These are phyloP conservation scores for Lepus townsendii DNA, from an alignment of 2,797 vertebrate genomes.

Conservation along the genomic window DNA sequence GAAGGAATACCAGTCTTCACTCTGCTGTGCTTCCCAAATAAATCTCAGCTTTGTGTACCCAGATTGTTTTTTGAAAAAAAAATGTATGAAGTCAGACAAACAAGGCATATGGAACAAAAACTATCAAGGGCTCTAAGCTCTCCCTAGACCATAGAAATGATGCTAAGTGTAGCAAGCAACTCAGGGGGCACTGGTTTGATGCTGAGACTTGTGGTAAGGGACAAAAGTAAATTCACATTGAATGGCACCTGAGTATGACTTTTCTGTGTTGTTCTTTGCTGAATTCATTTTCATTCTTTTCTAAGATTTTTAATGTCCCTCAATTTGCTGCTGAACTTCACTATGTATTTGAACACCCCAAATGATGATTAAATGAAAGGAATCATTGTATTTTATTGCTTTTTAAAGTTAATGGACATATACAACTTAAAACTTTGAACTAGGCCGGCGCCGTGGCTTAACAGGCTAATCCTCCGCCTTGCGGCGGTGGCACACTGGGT, in stretches of 20 bases:
- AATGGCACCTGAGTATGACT: neutral
- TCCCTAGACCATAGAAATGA: neutral
- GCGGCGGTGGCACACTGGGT: no score
- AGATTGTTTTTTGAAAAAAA: slow-evolving; percentile 8
- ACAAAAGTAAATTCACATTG: neutral
- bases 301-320: neutral
- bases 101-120: neutral
- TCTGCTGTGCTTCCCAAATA: neutral
- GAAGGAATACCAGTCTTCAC: neutral
- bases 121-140: neutral
- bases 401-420: neutral
- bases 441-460: no score
- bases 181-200: neutral
- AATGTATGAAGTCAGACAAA: neutral
- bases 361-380: neutral
- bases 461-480: no score
- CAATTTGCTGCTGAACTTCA: neutral
- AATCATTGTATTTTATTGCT: neutral
- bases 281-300: neutral
- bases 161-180: neutral
- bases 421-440: neutral
- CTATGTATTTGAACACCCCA: neutral
- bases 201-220: neutral
- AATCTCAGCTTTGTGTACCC: neutral
- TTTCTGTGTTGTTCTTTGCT: neutral